These are phyloP conservation scores for Diplodus sargus DNA, from an alignment of 2,797 vertebrate genomes.

Conservation along the genomic window DNA sequence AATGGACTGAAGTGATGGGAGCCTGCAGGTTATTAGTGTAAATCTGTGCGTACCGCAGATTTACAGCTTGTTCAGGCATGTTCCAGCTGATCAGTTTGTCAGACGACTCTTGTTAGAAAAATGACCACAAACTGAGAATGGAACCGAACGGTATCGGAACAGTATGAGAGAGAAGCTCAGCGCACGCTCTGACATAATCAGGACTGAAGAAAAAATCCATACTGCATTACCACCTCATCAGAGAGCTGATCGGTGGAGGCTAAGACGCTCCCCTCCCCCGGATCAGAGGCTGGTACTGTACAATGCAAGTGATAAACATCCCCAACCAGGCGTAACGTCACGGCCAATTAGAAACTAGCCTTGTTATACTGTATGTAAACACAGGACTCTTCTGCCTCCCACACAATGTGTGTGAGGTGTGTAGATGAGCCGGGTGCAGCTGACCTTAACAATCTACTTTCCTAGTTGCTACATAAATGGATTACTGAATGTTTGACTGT, in stretches of 20 bases:
- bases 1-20: conserved; percentile 1
- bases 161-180: conserved; percentile 11
- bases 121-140: conserved; percentile 8
- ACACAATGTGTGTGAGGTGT: background rate
- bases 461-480: background rate
- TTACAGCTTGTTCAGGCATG: background rate
- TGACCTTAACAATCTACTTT: background rate
- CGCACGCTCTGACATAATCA: conserved; percentile 53
- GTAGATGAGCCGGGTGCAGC: conserved; percentile 22
- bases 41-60: background rate
- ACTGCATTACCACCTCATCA: conserved; percentile 66
- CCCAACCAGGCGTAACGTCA: background rate
- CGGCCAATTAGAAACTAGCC: background rate
- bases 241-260: conserved; percentile 45
- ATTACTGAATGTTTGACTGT: background rate
- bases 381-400: background rate
- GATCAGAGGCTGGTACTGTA: background rate
- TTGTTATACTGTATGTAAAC: background rate
- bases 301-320: conserved; percentile 1
- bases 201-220: conserved; percentile 69
- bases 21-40: background rate
- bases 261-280: conserved; percentile 12
- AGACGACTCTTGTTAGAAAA: conserved; percentile 3
- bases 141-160: conserved; percentile 9
- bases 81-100: background rate